Evolutionary conservation across 1,140 invertebrate genomes (phyloP).

Genomic region (Ceratosolen fusciceps): DNA sequence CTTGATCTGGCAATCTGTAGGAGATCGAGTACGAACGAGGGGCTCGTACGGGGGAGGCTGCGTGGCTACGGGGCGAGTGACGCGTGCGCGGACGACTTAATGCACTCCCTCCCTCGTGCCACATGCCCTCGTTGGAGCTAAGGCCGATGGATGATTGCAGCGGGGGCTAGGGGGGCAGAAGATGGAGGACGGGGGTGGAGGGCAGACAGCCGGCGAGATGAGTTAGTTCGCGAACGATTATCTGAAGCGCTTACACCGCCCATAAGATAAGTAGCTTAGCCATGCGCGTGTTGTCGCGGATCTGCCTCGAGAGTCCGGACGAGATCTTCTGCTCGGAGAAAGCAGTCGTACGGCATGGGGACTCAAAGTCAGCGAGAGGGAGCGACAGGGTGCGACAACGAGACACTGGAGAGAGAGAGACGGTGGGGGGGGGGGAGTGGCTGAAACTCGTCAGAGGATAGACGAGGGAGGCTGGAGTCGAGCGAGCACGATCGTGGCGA

Average conservation of each 20-base stretch:
- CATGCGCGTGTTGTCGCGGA: conserved; percentile 55
- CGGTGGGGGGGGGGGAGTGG: conserved; percentile 51
- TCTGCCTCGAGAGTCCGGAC: conserved; percentile 39
- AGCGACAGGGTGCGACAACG: conserved; percentile 24
- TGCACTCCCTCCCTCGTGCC: too few species aligned
- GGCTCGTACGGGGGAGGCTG: neutral
- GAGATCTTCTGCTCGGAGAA: conserved; percentile 1
- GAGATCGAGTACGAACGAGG: neutral
- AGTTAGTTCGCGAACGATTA: conserved; percentile 44
- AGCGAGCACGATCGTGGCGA: conserved; percentile 42
- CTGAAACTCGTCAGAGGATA: conserved; percentile 57
- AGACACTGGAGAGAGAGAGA: conserved; percentile 6
- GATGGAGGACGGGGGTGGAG: too few species aligned
- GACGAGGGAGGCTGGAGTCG: conserved; percentile 51
- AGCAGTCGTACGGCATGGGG: neutral
- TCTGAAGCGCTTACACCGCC: conserved; percentile 46
- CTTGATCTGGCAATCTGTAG: neutral
- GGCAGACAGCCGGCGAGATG: neutral
- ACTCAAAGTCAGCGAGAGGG: neutral
- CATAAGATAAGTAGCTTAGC: conserved; percentile 61
- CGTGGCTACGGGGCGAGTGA: neutral
- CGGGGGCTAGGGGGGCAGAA: too few species aligned
- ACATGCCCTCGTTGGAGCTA: too few species aligned
- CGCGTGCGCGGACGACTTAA: conserved; percentile 29
- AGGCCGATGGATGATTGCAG: too few species aligned